Evolutionary conservation across 2,797 vertebrate species (phyloP).

Genomic region (Peromyscus nudipes): DNA sequence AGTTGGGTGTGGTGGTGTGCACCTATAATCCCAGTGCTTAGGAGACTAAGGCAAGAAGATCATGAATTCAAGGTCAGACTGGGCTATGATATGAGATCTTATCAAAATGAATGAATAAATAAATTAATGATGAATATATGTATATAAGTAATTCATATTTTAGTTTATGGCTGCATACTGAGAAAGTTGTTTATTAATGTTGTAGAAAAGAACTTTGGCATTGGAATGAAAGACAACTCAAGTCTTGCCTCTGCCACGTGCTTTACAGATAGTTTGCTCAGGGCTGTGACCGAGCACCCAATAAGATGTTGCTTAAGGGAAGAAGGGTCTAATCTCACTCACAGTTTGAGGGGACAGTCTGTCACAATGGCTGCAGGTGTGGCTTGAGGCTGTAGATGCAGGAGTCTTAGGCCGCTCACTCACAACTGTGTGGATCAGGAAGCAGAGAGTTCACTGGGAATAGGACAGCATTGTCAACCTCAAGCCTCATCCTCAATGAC

Average conservation of each 20-base stretch:
- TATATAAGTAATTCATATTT: not conserved
- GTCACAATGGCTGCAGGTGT: no score
- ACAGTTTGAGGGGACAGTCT: not conserved
- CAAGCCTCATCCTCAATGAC: not conserved
- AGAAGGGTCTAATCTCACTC: no score
- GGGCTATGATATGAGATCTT: not conserved
- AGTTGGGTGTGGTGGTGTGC: not conserved
- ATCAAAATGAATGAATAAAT: not conserved
- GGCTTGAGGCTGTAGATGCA: not conserved
- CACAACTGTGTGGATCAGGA: not conserved
- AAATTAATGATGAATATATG: not conserved
- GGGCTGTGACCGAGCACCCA: not conserved
- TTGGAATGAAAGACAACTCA: not conserved
- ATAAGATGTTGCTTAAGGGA: not conserved
- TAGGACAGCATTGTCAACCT: not conserved
- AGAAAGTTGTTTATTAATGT: not conserved
- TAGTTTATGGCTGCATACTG: not conserved
- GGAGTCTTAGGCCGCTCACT: no score
- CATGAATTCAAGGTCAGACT: not conserved
- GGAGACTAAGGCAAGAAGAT: not conserved
- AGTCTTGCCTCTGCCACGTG: not conserved
- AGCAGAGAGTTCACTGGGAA: not conserved
- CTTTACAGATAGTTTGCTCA: not conserved
- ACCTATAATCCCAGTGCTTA: not conserved
- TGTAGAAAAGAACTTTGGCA: not conserved